Percentiles rank a stretch among this genome's conserved stretches.
Evolutionary conservation across 2,888 invertebrate species (phyloP).

Genomic region (Diadegma fenestrale): DNA sequence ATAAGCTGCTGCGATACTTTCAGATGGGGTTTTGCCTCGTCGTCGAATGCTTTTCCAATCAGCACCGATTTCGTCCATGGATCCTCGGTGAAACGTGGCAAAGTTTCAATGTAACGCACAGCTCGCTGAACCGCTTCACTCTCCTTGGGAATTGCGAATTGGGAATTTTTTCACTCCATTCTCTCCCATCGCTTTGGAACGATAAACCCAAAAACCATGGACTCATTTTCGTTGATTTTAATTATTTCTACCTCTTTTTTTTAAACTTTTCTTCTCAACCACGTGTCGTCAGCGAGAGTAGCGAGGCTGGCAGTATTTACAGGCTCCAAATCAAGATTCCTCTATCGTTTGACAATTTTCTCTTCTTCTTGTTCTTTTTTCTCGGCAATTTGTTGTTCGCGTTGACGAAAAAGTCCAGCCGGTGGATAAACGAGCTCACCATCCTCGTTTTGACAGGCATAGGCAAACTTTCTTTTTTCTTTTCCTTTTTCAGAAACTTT

Average conservation of each 20-base stretch:
- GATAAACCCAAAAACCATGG: too few species aligned
- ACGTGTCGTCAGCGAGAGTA: constrained; percentile 74
- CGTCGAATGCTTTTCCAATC: constrained; percentile 87
- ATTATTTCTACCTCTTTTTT: too few species aligned
- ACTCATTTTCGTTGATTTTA: too few species aligned
- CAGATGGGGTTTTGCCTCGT: constrained; percentile 88
- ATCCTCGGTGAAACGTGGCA: constrained; percentile 88
- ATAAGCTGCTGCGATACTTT: constrained; percentile 89
- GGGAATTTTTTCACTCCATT: constrained; percentile 44
- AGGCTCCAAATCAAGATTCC: constrained; percentile 77
- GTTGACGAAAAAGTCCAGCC: constrained; percentile 79
- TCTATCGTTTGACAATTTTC: constrained; percentile 79
- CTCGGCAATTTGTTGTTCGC: constrained; percentile 81
- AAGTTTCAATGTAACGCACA: constrained; percentile 85
- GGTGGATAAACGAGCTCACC: constrained; percentile 88
- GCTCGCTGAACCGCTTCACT: constrained; percentile 74
- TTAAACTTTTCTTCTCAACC: constrained; percentile 72
- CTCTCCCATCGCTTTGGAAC: constrained; percentile 17
- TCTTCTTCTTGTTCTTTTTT: constrained; percentile 73
- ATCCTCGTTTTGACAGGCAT: constrained; percentile 83
- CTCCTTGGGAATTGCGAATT: constrained; percentile 66
- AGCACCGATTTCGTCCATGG: constrained; percentile 91
- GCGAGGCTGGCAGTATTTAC: constrained; percentile 75
- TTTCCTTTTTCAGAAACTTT: constrained; percentile 83
- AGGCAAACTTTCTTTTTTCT: constrained; percentile 64